phyloP scores from a whole-genome alignment of 2,888 invertebrate genomes.

The Pollenia amentaria region DNA sequence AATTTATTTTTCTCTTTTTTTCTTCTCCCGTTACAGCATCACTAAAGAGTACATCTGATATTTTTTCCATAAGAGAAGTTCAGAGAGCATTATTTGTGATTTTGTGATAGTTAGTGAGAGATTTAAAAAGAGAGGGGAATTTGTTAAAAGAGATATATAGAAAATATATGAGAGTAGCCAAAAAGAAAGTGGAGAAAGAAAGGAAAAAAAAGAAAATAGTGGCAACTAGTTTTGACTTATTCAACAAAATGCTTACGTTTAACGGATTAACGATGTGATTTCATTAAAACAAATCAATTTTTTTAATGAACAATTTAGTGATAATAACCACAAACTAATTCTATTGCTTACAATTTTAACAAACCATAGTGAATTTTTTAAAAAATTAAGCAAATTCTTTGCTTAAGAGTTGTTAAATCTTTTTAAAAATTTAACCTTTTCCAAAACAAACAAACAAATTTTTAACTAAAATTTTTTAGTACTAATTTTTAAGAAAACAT shows the following conservation, averaged over 20 bases:
- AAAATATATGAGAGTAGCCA: background rate
- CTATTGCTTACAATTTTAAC: too few relatives aligned
- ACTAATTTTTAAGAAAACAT: background rate
- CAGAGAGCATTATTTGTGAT: conserved; percentile 21
- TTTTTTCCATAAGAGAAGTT: conserved; percentile 8
- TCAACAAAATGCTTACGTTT: conserved; percentile 38
- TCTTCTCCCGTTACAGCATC: conserved; percentile 60
- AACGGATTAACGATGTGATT: conserved; percentile 55
- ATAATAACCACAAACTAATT: conserved; percentile 26
- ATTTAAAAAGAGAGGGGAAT: conserved; percentile 4
- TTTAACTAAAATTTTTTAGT: background rate
- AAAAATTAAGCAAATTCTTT: background rate
- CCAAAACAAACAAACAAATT: background rate
- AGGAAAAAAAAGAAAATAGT: background rate
- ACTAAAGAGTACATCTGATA: conserved; percentile 55
- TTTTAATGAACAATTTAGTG: conserved; percentile 10
- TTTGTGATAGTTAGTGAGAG: conserved; percentile 41
- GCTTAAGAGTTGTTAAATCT: conserved; percentile 1
- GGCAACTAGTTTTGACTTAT: background rate
- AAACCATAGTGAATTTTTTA: background rate
- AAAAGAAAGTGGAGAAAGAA: conserved; percentile 10
- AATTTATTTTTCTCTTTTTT: conserved; percentile 35
- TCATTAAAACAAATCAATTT: conserved; percentile 3
- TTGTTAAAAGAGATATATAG: background rate
- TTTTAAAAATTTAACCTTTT: background rate